Percentiles rank a stretch among this genome's conserved stretches.
phyloP scores from a whole-genome alignment of 2,113 vertebrate genomes.

The Sialia sialis region DNA sequence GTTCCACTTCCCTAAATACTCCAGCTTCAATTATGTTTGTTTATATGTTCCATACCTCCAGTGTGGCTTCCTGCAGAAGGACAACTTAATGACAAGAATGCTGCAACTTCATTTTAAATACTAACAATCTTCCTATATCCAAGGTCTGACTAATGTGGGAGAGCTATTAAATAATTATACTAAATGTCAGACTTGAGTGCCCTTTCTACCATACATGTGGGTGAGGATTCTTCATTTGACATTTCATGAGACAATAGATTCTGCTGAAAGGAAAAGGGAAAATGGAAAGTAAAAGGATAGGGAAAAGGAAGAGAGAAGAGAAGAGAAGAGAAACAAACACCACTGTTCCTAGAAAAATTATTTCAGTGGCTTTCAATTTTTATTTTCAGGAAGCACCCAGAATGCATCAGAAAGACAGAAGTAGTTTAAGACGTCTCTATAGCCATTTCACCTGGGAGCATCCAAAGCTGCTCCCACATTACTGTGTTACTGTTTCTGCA shows the following conservation, averaged over 20 bases:
- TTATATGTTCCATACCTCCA: neutral
- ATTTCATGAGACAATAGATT: neutral
- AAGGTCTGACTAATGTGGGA: neutral
- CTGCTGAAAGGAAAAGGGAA: neutral
- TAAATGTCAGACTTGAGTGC: neutral
- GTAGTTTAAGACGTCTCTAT: neutral
- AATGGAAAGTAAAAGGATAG: too few species aligned
- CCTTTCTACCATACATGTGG: neutral
- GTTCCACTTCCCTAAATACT: constrained; percentile 21
- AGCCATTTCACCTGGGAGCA: neutral
- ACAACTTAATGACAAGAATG: neutral
- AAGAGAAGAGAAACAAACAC: too few species aligned
- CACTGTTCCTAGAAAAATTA: neutral
- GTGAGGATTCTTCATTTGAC: neutral
- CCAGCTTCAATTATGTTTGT: neutral
- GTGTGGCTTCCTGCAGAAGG: neutral
- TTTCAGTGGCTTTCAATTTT: neutral
- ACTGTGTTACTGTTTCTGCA: neutral
- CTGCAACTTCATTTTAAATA: neutral
- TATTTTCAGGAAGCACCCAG: neutral
- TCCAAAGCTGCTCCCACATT: neutral
- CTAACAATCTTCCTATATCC: neutral
- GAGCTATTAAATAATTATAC: neutral
- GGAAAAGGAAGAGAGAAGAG: too few species aligned
- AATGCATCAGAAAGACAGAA: constrained; percentile 9